Evolutionary conservation across 2,888 invertebrate genomes (phyloP).

Genomic region (Scotopteryx bipunctaria): DNA sequence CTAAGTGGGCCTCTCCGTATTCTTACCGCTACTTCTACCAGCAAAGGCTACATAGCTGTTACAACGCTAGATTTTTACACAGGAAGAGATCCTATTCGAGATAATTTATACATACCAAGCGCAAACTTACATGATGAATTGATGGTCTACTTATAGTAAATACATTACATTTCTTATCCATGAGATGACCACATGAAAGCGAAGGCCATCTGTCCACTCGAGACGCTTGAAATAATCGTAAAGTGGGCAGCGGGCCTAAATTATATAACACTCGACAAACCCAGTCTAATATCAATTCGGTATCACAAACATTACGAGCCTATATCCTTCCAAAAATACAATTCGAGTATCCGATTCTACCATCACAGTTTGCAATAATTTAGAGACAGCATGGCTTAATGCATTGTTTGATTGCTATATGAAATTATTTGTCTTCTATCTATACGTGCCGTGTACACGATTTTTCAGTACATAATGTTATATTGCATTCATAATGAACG

Average conservation of each 20-base stretch:
- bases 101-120: not conserved
- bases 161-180: not conserved
- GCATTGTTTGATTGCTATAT: no score
- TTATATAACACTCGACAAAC: constrained; percentile 13
- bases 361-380: constrained; percentile 44
- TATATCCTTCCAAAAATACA: constrained; percentile 54
- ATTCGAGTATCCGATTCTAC: constrained; percentile 49
- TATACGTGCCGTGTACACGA: no score
- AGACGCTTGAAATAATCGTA: no score
- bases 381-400: constrained; percentile 10
- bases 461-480: no score
- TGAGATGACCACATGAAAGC: not conserved
- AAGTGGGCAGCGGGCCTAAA: constrained; percentile 4
- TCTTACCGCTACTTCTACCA: no score
- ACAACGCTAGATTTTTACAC: no score
- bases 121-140: not conserved
- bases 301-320: constrained; percentile 27
- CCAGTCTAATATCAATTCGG: constrained; percentile 18
- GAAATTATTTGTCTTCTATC: no score
- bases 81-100: not conserved
- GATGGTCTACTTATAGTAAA: no score
- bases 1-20: no score
- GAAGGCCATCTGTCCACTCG: not conserved
- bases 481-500: no score
- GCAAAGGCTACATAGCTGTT: no score